A percentile compares a stretch with the other conserved stretches of the same genome.
These are phyloP conservation scores for Merluccius polli DNA, from an alignment of 2,797 vertebrate genomes.

Conservation along the genomic window DNA sequence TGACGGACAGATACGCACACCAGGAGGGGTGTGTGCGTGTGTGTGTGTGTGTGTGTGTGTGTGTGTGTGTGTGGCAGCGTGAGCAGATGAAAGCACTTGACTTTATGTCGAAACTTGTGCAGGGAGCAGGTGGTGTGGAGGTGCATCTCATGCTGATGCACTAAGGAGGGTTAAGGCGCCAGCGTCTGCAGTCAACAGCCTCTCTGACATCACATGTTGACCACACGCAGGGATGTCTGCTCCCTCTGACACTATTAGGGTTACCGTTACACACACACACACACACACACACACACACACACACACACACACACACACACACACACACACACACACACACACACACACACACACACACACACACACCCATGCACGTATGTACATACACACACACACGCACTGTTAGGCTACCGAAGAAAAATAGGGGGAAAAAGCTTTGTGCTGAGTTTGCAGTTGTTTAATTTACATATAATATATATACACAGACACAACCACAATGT, in stretches of 20 bases:
- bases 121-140: slow-evolving; percentile 60
- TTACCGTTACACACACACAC: background rate
- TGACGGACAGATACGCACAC: slow-evolving; percentile 49
- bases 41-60: slow-evolving; percentile 3
- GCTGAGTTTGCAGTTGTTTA: too few species aligned
- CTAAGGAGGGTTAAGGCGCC: slow-evolving; percentile 30
- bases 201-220: slow-evolving; percentile 42
- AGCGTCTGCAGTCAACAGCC: slow-evolving; percentile 47
- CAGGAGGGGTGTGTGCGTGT: slow-evolving; percentile 6
- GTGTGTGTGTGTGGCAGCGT: background rate
- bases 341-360: too few species aligned
- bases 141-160: slow-evolving; percentile 54
- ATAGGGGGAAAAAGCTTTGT: background rate
- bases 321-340: background rate
- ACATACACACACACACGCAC: too few species aligned
- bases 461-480: background rate
- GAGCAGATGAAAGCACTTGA: slow-evolving; percentile 46
- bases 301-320: too few species aligned
- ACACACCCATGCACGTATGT: too few species aligned
- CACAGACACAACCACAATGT: background rate
- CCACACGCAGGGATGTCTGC: slow-evolving; percentile 37
- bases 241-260: slow-evolving; percentile 31
- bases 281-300: too few species aligned
- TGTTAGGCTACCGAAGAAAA: too few species aligned
- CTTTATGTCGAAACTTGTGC: slow-evolving; percentile 34